Evolutionary conservation across 2,888 invertebrate species (phyloP).

Genomic region (Eristalis tenax): DNA sequence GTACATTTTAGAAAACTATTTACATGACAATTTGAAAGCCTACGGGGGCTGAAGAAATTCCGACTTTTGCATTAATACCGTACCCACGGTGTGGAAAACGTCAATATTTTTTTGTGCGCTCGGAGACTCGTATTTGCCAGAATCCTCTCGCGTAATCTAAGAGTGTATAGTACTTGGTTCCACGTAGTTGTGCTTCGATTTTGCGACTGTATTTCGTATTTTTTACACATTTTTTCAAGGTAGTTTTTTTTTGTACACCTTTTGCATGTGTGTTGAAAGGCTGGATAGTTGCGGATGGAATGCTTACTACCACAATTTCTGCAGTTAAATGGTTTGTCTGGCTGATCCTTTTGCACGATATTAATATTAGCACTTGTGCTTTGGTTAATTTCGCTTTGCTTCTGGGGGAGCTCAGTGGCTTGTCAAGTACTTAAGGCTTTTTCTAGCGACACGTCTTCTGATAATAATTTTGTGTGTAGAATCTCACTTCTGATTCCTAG

Average conservation of each 20-base stretch:
- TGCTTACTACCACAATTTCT: too few species aligned
- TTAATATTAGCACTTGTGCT: background rate
- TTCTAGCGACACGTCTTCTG: background rate
- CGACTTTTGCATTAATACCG: background rate
- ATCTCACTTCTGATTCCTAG: too few species aligned
- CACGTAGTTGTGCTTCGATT: background rate
- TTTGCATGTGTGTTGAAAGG: too few species aligned
- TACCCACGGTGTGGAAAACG: background rate
- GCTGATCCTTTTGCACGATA: background rate
- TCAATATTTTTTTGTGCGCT: background rate
- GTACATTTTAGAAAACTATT: too few species aligned
- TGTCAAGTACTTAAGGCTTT: background rate
- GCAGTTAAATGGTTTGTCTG: too few species aligned
- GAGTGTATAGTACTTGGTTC: background rate
- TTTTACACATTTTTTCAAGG: too few species aligned
- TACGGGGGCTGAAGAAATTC: too few species aligned
- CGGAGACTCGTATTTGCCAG: background rate
- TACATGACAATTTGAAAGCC: too few species aligned
- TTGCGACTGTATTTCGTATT: too few species aligned
- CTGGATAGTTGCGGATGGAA: too few species aligned
- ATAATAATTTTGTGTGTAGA: background rate
- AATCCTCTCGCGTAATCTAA: background rate
- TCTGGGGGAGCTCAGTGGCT: constrained; percentile 1
- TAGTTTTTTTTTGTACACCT: too few species aligned
- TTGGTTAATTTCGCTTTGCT: constrained; percentile 1